phyloP scores from a whole-genome alignment of 2,797 vertebrate species.

The Kryptopterus vitreolus region DNA sequence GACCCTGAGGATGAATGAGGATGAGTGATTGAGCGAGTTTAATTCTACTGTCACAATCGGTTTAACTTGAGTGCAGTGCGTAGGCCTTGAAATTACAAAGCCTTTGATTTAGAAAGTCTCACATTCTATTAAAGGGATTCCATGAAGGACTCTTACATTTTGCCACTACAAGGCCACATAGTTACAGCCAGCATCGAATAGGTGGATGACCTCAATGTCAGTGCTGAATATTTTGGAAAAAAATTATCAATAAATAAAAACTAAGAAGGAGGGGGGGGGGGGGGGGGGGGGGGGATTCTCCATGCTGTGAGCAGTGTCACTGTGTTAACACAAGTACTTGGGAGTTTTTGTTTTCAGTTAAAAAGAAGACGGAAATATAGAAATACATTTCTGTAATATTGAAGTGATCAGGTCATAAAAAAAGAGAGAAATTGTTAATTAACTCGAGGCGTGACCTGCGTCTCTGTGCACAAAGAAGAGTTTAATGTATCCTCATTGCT shows the following conservation, averaged over 20 bases:
- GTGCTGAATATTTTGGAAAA: neutral
- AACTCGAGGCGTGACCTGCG: neutral
- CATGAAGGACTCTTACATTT: neutral
- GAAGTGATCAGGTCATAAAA: neutral
- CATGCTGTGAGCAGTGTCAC: neutral
- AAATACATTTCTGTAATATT: neutral
- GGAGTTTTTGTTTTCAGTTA: neutral
- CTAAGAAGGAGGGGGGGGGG: neutral
- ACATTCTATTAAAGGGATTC: slow-evolving; percentile 5
- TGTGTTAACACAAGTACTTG: neutral
- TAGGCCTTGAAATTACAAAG: slow-evolving; percentile 17
- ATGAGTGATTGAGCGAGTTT: neutral
- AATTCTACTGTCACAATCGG: neutral
- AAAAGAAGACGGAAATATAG: neutral
- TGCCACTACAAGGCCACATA: neutral
- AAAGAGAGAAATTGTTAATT: slow-evolving; percentile 1
- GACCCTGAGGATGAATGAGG: slow-evolving; percentile 22
- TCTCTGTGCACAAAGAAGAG: neutral
- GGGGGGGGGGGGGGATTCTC: too few species aligned
- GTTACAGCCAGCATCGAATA: neutral
- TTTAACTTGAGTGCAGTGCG: neutral
- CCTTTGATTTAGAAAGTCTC: slow-evolving; percentile 6
- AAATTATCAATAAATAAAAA: neutral
- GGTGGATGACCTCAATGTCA: neutral
- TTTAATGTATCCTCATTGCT: neutral